A percentile compares a stretch with the other conserved stretches of the same genome.
phyloP scores from a whole-genome alignment of 1,140 invertebrate species.

The Lepidurus couesii region DNA sequence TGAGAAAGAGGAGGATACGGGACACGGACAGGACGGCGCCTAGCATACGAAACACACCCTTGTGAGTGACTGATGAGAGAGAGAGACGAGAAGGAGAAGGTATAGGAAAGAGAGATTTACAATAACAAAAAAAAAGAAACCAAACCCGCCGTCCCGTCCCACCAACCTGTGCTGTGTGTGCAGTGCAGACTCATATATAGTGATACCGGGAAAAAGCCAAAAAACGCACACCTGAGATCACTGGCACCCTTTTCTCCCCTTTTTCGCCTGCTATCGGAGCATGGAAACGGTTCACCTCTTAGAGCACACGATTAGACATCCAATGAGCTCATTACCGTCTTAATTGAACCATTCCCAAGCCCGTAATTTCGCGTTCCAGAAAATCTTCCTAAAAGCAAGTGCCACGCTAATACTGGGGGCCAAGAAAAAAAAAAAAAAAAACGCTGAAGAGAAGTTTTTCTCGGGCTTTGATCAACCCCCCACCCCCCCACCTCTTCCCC shows the following conservation, averaged over 20 bases:
- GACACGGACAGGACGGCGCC: slow-evolving; percentile 20
- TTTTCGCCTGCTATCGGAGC: not conserved
- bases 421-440: not conserved
- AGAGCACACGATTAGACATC: not conserved
- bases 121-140: slow-evolving; percentile 11
- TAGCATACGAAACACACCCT: slow-evolving; percentile 15
- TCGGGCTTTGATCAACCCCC: not conserved
- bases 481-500: not conserved
- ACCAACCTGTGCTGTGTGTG: too few relatives aligned
- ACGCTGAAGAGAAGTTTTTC: not conserved
- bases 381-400: too few relatives aligned
- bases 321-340: not conserved
- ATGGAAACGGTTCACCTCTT: not conserved
- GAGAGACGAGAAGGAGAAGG: slow-evolving; percentile 2
- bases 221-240: slow-evolving; percentile 2
- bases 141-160: not conserved
- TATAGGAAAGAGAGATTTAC: not conserved
- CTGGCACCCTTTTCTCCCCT: not conserved
- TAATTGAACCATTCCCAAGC: not conserved
- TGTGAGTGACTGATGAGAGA: slow-evolving; percentile 21
- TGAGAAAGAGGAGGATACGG: not conserved
- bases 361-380: too few relatives aligned
- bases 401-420: not conserved
- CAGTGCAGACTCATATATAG: not conserved
- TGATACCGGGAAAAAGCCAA: not conserved